A percentile compares a stretch with the other conserved stretches of the same genome.
Conservation (phyloP, 1,140 invertebrate genomes). For the Tachypleus tridentatus region DNA sequence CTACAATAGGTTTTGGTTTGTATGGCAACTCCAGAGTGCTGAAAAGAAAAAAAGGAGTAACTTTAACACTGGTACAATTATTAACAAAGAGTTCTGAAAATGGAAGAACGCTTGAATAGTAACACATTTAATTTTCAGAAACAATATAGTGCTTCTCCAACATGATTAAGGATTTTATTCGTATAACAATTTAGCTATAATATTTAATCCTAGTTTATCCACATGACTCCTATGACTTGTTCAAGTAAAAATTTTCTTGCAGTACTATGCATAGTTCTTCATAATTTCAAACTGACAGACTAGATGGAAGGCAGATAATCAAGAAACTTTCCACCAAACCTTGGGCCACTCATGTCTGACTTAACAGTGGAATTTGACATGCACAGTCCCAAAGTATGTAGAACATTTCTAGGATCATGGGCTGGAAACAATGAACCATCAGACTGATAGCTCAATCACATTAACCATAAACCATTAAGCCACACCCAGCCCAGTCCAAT, state of each 20-base stretch:
- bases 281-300: too few species aligned
- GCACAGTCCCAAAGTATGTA: too few species aligned
- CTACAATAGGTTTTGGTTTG: slow-evolving; percentile 13
- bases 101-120: neutral
- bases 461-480: neutral
- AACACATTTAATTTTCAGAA: neutral
- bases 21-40: slow-evolving; percentile 27
- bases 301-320: too few species aligned
- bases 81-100: neutral
- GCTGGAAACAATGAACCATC: too few species aligned
- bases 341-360: too few species aligned
- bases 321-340: too few species aligned
- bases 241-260: too few species aligned
- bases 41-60: slow-evolving; percentile 4
- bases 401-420: too few species aligned
- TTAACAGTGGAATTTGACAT: too few species aligned
- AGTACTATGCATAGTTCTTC: too few species aligned
- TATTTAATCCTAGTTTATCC: neutral
- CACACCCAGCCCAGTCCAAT: neutral
- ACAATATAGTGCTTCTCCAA: neutral
- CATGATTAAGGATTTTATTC: neutral
- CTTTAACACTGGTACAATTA: neutral
- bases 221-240: too few species aligned
- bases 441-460: neutral
- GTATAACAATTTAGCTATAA: neutral